Base-by-base conservation (phyloP, 2,888 invertebrate species). In the Diadromus collaris region DNA sequence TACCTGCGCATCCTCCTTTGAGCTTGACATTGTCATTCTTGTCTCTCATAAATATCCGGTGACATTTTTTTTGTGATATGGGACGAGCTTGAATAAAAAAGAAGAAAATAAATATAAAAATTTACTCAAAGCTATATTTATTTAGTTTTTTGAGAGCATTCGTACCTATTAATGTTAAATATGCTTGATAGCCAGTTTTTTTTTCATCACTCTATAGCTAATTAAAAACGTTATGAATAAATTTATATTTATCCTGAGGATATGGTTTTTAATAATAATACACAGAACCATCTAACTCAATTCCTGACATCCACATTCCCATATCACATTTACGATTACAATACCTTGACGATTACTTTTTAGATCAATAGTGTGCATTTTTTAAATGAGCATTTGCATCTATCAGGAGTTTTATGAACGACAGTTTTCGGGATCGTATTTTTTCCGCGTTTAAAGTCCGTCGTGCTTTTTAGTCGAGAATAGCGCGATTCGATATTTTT, bases 11-110 rank as follows among this genome's bases (percentile, higher is more conserved):
- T 69, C 34, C 19, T 60, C 56, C 56, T 19, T 38, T 21, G 2
- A 38, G 29, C 38, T 63, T 63, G 41, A 44, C 38, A 38, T 60
- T 58, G 13, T 54, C 24, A 51, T 60, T 65, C 46, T 29, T 71
- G 19, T 29, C 16, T 60, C 5, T 63, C 27, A 2, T 6, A 46
- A 27, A 27, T 19, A 38, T 24, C 6, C 44, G 10, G 32, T 38
- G 54, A 56, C 54, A 48, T 69, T 78, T 68, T 72, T 60, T 29
- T 67, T 77, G 44, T 68, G 67, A 79, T 51, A 51, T 21, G 69
- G 44, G 5, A n/a, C 63, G 16, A 10, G 16, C 6, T 56, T n/a
- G 56, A 16, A 16, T 29, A 29, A 54, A 29, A 56, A 29, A 29
- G 24, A 13, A 54, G 5, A 13, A 54, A 13, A 51, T 24, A 5